Evolutionary conservation across 1,140 invertebrate species (phyloP).

Genomic region (Bicyclus anynana): DNA sequence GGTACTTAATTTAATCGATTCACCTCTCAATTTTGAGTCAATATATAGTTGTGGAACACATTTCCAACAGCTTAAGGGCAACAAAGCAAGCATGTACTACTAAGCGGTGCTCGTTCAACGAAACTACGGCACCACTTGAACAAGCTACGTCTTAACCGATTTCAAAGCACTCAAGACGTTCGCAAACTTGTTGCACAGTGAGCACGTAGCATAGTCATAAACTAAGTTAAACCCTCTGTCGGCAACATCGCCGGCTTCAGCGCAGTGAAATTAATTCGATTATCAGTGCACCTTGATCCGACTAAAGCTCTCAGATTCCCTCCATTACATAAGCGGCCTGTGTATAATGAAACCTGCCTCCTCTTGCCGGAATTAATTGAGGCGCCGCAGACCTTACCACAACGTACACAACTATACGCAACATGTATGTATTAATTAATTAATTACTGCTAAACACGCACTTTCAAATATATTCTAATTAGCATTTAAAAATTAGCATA

Average conservation of each 20-base stretch:
- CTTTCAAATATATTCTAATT: no score
- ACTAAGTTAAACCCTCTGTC: slow-evolving; percentile 69
- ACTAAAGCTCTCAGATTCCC: slow-evolving; percentile 59
- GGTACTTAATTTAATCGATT: neutral
- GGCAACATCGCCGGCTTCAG: slow-evolving; percentile 59
- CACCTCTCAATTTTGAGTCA: neutral
- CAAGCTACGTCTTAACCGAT: slow-evolving; percentile 60
- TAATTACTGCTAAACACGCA: neutral
- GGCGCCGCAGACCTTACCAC: neutral
- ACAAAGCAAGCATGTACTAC: slow-evolving; percentile 10
- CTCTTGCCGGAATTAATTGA: neutral
- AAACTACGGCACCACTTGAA: slow-evolving; percentile 43
- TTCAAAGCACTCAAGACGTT: slow-evolving; percentile 71
- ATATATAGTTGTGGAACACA: neutral
- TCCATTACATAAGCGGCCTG: slow-evolving; percentile 42
- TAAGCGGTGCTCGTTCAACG: slow-evolving; percentile 26
- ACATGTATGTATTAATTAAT: neutral
- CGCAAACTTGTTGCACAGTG: slow-evolving; percentile 68
- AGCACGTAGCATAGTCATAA: slow-evolving; percentile 67
- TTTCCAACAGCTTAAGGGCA: slow-evolving; percentile 5
- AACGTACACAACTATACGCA: neutral
- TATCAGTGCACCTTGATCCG: slow-evolving; percentile 69
- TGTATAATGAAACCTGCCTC: slow-evolving; percentile 20
- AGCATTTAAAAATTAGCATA: no score
- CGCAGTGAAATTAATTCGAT: slow-evolving; percentile 70